These are phyloP conservation scores for Ectropis grisescens DNA, from an alignment of 1,140 invertebrate species.

Conservation along the genomic window DNA sequence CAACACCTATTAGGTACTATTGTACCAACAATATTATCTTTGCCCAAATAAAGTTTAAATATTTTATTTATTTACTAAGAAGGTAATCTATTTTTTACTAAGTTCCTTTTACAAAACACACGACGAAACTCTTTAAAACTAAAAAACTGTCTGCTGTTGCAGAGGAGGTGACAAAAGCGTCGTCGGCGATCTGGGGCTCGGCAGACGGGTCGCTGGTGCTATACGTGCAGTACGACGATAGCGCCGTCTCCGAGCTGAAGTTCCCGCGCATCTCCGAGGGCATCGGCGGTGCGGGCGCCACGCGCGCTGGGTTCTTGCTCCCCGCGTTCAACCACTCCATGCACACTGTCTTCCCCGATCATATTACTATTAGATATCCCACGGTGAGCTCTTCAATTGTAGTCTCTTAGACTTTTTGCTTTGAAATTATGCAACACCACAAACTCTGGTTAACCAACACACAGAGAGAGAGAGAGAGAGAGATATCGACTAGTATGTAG, in stretches of 20 bases:
- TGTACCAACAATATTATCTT: too few relatives aligned
- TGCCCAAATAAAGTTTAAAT: too few relatives aligned
- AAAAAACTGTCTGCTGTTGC: too few relatives aligned
- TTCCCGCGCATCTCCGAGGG: conserved; percentile 81
- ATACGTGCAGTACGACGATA: conserved; percentile 91
- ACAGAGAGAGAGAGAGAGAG: too few relatives aligned
- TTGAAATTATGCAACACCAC: too few relatives aligned
- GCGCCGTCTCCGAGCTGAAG: conserved; percentile 79
- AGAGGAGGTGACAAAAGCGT: conserved; percentile 83
- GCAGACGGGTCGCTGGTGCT: conserved; percentile 83
- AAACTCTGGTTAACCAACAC: too few relatives aligned
- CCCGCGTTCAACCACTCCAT: conserved; percentile 40
- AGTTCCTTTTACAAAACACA: too few relatives aligned
- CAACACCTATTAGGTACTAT: too few relatives aligned
- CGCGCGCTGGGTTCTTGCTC: conserved; percentile 56
- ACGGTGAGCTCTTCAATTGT: conserved; percentile 68
- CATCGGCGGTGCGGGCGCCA: conserved; percentile 47
- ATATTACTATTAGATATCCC: conserved; percentile 82
- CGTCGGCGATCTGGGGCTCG: conserved; percentile 88
- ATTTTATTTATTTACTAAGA: too few relatives aligned
- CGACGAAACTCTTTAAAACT: too few relatives aligned
- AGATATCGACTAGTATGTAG: too few relatives aligned
- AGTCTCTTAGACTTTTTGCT: conserved; percentile 1
- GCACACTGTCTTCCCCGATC: conserved; percentile 76
- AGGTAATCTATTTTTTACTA: too few relatives aligned